A percentile compares a stretch with the other conserved stretches of the same genome.
phyloP scores from a whole-genome alignment of 2,113 vertebrate genomes.

The Channa argus region DNA sequence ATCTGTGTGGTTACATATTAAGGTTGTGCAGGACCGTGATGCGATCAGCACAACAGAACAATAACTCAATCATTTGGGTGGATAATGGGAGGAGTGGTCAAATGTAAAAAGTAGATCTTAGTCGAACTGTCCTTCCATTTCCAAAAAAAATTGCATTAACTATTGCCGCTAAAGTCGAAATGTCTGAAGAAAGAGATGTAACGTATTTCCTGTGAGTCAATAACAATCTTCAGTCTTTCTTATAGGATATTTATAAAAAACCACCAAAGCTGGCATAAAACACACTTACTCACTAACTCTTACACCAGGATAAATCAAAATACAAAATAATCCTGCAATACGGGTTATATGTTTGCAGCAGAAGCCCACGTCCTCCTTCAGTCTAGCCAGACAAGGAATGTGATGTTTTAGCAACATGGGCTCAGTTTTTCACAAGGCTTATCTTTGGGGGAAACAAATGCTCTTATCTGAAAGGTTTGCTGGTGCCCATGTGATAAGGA shows the following conservation, averaged over 20 bases:
- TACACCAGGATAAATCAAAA: too few species aligned
- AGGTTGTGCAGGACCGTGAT: background rate
- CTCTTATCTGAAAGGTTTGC: constrained; percentile 21
- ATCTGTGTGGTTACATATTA: too few species aligned
- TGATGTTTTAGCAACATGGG: background rate
- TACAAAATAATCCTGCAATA: too few species aligned
- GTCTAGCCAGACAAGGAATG: background rate
- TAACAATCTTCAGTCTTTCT: too few species aligned
- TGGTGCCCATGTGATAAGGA: background rate
- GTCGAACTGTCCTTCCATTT: too few species aligned
- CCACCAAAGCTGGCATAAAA: background rate
- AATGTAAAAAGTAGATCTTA: too few species aligned
- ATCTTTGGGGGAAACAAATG: constrained; percentile 15
- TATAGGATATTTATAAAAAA: too few species aligned
- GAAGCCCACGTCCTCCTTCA: background rate
- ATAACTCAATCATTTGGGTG: background rate
- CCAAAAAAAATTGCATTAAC: too few species aligned
- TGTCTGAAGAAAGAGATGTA: too few species aligned
- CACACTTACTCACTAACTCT: background rate
- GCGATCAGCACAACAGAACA: background rate
- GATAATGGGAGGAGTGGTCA: background rate
- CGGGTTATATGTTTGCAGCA: too few species aligned
- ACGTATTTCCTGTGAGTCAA: too few species aligned
- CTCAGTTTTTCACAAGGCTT: constrained; percentile 9
- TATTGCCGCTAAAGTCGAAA: too few species aligned